Conservation (phyloP, 2,113 vertebrate species). For the Pteropus alecto region DNA sequence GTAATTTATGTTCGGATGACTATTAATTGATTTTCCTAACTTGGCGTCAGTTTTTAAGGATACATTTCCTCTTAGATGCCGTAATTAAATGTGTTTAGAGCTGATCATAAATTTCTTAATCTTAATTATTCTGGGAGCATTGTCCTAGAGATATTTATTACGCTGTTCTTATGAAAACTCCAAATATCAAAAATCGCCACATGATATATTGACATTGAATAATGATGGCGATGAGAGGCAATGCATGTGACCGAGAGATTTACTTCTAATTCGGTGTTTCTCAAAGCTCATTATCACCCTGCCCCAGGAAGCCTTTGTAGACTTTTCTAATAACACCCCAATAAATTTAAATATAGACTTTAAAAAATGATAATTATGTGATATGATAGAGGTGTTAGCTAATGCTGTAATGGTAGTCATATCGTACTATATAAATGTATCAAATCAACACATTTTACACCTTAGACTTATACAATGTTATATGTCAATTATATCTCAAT, state of each 20-base stretch:
- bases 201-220: neutral
- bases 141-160: neutral
- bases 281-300: neutral
- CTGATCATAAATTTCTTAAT: constrained; percentile 37
- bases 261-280: neutral
- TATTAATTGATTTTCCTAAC: constrained; percentile 35
- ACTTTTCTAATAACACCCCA: neutral
- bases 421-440: neutral
- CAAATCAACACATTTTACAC: neutral
- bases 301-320: neutral
- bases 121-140: constrained; percentile 7
- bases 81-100: constrained; percentile 52
- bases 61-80: constrained; percentile 23
- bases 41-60: constrained; percentile 25
- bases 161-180: neutral
- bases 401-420: neutral
- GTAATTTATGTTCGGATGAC: constrained; percentile 27
- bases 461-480: neutral
- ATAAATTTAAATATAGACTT: constrained; percentile 43
- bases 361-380: neutral
- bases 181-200: neutral
- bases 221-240: neutral
- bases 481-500: neutral
- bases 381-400: neutral
- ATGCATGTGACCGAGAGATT: neutral